These are phyloP conservation scores for Pteropus alecto DNA, from an alignment of 2,113 vertebrate genomes.

Conservation along the genomic window DNA sequence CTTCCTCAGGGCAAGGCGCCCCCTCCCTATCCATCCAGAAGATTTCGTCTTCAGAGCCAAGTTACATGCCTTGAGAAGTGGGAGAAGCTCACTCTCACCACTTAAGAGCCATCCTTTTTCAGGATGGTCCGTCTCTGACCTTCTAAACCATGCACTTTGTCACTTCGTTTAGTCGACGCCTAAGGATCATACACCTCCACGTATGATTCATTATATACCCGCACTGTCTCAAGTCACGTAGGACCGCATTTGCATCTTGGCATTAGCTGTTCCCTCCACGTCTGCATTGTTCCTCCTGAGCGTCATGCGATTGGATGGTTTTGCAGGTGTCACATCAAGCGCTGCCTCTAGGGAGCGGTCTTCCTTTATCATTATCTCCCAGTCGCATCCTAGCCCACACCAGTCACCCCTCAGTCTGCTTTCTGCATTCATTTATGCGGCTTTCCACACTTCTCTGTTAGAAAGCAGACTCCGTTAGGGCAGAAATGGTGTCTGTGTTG, in stretches of 20 bases:
- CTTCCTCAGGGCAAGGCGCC: background rate
- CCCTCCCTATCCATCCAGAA: background rate
- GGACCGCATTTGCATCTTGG: background rate
- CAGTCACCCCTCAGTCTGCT: background rate
- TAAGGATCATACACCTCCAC: background rate
- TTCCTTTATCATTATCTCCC: background rate
- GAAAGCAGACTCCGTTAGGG: background rate
- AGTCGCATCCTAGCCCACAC: rapidly evolving
- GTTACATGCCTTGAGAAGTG: background rate
- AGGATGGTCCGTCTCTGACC: background rate
- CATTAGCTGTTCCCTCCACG: background rate
- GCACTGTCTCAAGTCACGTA: rapidly evolving
- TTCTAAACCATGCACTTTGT: background rate
- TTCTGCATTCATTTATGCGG: background rate
- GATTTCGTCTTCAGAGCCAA: background rate
- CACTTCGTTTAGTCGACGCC: background rate
- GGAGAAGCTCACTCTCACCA: background rate
- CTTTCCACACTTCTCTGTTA: background rate
- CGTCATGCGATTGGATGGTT: background rate
- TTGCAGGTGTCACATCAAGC: background rate
- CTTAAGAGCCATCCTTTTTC: background rate
- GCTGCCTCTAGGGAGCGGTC: background rate
- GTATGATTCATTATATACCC: rapidly evolving
- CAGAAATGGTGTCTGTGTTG: background rate
- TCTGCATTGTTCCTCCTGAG: too few relatives aligned